phyloP scores from a whole-genome alignment of 2,888 invertebrate genomes.

The Calliphora vomitoria region DNA sequence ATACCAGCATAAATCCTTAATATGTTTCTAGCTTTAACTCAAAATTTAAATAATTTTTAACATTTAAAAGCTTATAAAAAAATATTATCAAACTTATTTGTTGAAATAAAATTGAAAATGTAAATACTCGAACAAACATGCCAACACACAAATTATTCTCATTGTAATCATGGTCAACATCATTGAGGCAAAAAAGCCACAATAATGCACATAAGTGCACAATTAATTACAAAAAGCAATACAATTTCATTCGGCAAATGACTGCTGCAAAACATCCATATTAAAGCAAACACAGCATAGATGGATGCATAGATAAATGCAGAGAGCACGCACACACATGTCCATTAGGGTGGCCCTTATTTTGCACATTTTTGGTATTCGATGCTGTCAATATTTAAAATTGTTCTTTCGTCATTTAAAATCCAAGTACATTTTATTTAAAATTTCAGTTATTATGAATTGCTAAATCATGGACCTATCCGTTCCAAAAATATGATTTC shows the following conservation, averaged over 20 bases:
- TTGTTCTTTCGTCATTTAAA: no score
- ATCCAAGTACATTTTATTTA: no score
- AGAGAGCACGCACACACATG: not conserved
- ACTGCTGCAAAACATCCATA: not conserved
- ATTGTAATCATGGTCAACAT: slow-evolving; percentile 53
- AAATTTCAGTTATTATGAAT: no score
- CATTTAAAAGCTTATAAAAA: not conserved
- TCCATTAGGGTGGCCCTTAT: not conserved
- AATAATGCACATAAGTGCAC: slow-evolving; percentile 61
- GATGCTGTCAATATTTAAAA: no score
- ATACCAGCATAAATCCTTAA: no score
- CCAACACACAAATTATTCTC: slow-evolving; percentile 20
- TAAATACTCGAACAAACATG: not conserved
- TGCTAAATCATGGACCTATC: no score
- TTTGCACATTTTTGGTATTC: no score
- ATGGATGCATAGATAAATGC: not conserved
- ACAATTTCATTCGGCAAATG: slow-evolving; percentile 40
- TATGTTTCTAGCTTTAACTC: not conserved
- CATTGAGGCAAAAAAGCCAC: slow-evolving; percentile 50
- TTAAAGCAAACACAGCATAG: not conserved
- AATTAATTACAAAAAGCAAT: slow-evolving; percentile 61
- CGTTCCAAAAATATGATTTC: no score
- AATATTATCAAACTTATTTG: not conserved
- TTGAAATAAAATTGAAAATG: slow-evolving; percentile 16
- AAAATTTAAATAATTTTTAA: not conserved